phyloP scores from a whole-genome alignment of 2,113 vertebrate species.

The Prionailurus viverrinus region DNA sequence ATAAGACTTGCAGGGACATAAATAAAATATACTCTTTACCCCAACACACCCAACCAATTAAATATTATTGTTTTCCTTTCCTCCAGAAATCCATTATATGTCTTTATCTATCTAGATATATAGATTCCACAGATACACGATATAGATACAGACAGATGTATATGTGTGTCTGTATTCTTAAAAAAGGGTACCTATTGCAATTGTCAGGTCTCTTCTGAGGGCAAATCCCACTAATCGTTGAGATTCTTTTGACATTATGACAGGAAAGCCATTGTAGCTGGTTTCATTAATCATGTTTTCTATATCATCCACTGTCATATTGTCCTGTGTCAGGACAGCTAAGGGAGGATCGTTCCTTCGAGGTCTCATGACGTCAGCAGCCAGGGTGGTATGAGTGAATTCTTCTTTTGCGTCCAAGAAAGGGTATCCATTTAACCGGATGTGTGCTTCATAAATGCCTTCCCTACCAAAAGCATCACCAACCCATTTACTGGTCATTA shows the following conservation, averaged over 20 bases:
- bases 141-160: too few species aligned
- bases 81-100: not conserved
- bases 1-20: not conserved
- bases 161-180: not conserved
- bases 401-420: conserved; percentile 99
- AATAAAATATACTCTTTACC: not conserved
- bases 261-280: conserved; percentile 98
- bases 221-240: conserved; percentile 98
- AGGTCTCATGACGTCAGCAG: conserved; percentile 98
- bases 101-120: not conserved
- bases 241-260: conserved; percentile 99
- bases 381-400: conserved; percentile 97
- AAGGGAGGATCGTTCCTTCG: conserved; percentile 93
- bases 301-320: conserved; percentile 97
- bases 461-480: conserved; percentile 98
- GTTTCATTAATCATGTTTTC: conserved; percentile 96
- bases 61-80: not conserved
- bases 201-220: conserved; percentile 97
- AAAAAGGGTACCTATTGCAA: conserved; percentile 94
- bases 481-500: conserved; percentile 99
- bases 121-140: not conserved
- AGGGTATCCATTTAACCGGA: conserved; percentile 98
- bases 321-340: conserved; percentile 97
- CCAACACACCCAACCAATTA: not conserved
- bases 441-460: conserved; percentile 99